Evolutionary conservation across 2,113 vertebrate species (phyloP), one percentile per base, ranked within the genome.

Genomic region (Campylomormyrus tamandua): DNA sequence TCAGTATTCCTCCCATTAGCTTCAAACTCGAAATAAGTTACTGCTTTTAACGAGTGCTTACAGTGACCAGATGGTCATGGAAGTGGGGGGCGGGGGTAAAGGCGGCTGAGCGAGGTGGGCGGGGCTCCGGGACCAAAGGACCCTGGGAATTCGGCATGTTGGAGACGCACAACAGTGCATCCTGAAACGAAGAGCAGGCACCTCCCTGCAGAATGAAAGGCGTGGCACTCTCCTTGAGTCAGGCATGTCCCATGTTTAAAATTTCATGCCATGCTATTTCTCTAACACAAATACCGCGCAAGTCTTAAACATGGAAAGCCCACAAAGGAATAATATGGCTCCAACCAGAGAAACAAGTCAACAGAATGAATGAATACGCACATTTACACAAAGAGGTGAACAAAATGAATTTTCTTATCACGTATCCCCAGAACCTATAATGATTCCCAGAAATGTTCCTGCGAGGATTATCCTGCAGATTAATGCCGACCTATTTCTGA

Each of bases 1-100:
- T 95, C 95, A 95, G 95, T 96, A 95, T 96, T 96, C 95, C 93
- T 95, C 95, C 96, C 95, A 96, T 96, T 96, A 96, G 94, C 94
- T 96, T 96, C 96, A 96, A 96, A 95, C 93, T 91, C 93, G 93
- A 95, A 93, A 94, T 96, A 96, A 96, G 95, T 96, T 96, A 96
- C 95, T 93, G 95, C 94, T 94, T 95, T 96, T 95, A 96, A 96
- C 94, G 91, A 96, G 95, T 90, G 91, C 95, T 94, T 96, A 95
- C 93, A 96, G 95, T 95, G 93, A 93, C 94, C 94, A 95, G 94
- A 95, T 93, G 94, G 95, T 90, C 93, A 94, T 94, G 93, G 49
- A 93, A 94, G 94, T 92, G 92, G 92, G 91, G 85, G 80, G 42
- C 42, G 70, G 53, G 53, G 70, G 46, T 56, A 80, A 66, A 27